Conservation (phyloP, 2,888 invertebrate species). For the Bellardia bayeri region DNA sequence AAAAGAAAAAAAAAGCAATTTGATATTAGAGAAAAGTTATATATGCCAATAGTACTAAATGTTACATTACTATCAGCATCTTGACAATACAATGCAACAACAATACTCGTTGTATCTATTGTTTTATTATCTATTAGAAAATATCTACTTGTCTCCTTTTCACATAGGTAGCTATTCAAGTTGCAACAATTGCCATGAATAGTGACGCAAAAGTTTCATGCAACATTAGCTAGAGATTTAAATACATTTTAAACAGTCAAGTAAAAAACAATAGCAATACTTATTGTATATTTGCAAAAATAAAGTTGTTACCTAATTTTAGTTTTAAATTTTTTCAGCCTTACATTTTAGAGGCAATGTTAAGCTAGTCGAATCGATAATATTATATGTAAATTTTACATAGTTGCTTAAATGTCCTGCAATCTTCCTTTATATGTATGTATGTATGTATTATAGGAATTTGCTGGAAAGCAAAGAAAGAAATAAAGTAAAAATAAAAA, state of each 20-base stretch:
- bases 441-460: conserved; percentile 31
- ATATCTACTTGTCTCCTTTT: conserved; percentile 29
- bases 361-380: background rate
- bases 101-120: conserved; percentile 52
- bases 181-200: conserved; percentile 28
- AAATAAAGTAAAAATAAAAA: background rate
- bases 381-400: background rate
- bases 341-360: background rate
- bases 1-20: background rate
- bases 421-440: background rate
- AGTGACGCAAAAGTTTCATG: conserved; percentile 2
- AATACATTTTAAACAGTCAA: background rate
- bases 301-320: background rate
- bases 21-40: background rate
- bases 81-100: conserved; percentile 31
- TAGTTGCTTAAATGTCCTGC: background rate
- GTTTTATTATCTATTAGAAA: conserved; percentile 52
- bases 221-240: background rate
- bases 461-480: background rate
- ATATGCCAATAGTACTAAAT: background rate
- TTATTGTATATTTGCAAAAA: background rate
- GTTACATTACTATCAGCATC: background rate
- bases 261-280: background rate
- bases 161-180: background rate
- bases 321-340: background rate